These are phyloP conservation scores for Lamprologus callipterus DNA, from an alignment of 2,113 vertebrate genomes.

Conservation along the genomic window DNA sequence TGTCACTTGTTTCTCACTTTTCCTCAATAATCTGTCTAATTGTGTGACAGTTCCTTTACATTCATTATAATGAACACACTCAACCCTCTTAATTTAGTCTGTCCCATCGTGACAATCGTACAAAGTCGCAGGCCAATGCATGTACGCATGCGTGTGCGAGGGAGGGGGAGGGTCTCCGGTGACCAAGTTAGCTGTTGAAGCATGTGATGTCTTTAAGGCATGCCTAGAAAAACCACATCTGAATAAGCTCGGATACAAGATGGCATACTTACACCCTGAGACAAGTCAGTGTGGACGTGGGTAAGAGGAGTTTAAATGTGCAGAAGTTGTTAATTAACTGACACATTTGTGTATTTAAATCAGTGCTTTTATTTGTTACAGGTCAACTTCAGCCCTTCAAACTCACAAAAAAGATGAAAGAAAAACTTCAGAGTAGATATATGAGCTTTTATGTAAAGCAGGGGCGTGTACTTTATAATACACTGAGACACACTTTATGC, in stretches of 20 bases:
- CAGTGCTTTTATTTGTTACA: neutral
- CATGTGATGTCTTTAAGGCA: constrained; percentile 61
- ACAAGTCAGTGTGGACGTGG: neutral
- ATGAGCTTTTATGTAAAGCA: neutral
- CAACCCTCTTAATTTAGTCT: neutral
- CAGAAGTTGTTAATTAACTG: neutral
- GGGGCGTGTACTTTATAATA: neutral
- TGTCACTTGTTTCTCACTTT: neutral
- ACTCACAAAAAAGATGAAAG: neutral
- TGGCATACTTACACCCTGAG: neutral
- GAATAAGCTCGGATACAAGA: neutral
- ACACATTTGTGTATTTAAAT: neutral
- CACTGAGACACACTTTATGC: neutral
- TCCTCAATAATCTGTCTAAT: neutral
- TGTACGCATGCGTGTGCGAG: neutral
- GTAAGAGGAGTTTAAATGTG: neutral
- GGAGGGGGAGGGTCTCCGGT: constrained; percentile 18
- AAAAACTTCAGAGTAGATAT: neutral
- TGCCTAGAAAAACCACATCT: constrained; percentile 7
- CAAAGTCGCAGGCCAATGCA: neutral
- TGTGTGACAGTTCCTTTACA: neutral
- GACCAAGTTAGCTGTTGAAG: constrained; percentile 65
- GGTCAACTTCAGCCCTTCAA: neutral
- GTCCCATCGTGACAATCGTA: neutral
- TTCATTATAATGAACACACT: neutral